phyloP scores from a whole-genome alignment of 1,140 invertebrate species.

The Vollenhovia emeryi region DNA sequence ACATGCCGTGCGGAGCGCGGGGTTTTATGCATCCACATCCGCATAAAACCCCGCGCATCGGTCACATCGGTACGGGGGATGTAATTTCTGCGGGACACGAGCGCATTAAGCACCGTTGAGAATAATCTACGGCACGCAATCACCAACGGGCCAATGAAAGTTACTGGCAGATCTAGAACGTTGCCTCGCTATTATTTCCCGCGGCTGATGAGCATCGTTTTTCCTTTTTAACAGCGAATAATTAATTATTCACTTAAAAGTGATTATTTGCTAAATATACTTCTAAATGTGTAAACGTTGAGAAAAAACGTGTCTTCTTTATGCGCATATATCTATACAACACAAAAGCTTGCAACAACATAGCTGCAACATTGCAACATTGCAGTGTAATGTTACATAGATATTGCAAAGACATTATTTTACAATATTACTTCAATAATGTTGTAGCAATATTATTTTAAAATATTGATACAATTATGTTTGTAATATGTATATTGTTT shows the following conservation, averaged over 20 bases:
- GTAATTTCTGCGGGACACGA: constrained; percentile 54
- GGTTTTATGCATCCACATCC: constrained; percentile 29
- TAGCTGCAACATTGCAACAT: too few species aligned
- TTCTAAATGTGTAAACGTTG: background rate
- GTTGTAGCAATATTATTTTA: too few species aligned
- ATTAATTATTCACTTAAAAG: constrained; percentile 4
- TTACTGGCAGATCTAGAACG: constrained; percentile 30
- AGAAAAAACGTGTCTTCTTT: background rate
- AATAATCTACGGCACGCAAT: constrained; percentile 58
- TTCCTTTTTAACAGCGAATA: background rate
- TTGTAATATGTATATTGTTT: too few species aligned
- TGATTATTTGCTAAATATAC: constrained; percentile 24
- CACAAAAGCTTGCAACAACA: too few species aligned
- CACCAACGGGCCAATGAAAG: constrained; percentile 53
- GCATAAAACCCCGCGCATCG: constrained; percentile 32
- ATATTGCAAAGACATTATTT: too few species aligned
- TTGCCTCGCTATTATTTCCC: constrained; percentile 4
- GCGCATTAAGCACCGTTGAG: constrained; percentile 58
- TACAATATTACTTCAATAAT: too few species aligned
- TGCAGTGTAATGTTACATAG: too few species aligned
- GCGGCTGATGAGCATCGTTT: background rate
- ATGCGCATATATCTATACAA: background rate
- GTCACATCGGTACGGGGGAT: constrained; percentile 31
- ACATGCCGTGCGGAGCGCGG: constrained; percentile 17
- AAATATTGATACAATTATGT: too few species aligned